A percentile compares a stretch with the other conserved stretches of the same genome.
Evolutionary conservation across 2,888 invertebrate species (phyloP).

Genomic region (Lycophotia porphyrea): DNA sequence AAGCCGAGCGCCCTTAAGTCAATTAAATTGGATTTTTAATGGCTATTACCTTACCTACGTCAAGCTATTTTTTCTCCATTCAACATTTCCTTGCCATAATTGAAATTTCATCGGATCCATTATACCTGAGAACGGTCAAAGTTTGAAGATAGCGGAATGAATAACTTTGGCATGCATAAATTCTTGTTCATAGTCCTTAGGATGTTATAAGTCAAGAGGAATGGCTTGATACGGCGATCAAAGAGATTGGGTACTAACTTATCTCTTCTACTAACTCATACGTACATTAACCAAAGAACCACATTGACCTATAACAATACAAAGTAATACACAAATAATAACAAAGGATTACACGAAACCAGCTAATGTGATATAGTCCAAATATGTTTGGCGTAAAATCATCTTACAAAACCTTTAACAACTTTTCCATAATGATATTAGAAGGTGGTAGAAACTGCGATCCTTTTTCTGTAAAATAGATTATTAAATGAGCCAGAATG

Average conservation of each 20-base stretch:
- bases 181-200: constrained; percentile 48
- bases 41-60: constrained; percentile 43
- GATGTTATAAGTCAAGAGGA: constrained; percentile 54
- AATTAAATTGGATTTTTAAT: constrained; percentile 60
- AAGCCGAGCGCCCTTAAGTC: constrained; percentile 42
- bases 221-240: constrained; percentile 44
- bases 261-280: background rate
- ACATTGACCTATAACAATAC: background rate
- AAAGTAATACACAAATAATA: background rate
- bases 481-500: constrained; percentile 12
- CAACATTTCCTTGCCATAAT: constrained; percentile 48
- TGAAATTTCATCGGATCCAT: constrained; percentile 59
- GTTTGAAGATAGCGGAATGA: constrained; percentile 56
- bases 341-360: background rate
- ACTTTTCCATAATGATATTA: background rate
- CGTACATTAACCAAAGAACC: background rate
- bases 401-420: background rate
- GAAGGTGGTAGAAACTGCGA: constrained; percentile 6
- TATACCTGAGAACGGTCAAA: constrained; percentile 56
- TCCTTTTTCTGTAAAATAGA: constrained; percentile 7
- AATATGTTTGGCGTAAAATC: background rate
- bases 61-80: constrained; percentile 42
- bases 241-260: constrained; percentile 40
- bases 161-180: constrained; percentile 61
- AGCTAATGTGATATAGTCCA: background rate